Percentiles rank a stretch among this genome's conserved stretches.
Conservation (phyloP, 2,797 vertebrate species). For the Liasis olivaceus region DNA sequence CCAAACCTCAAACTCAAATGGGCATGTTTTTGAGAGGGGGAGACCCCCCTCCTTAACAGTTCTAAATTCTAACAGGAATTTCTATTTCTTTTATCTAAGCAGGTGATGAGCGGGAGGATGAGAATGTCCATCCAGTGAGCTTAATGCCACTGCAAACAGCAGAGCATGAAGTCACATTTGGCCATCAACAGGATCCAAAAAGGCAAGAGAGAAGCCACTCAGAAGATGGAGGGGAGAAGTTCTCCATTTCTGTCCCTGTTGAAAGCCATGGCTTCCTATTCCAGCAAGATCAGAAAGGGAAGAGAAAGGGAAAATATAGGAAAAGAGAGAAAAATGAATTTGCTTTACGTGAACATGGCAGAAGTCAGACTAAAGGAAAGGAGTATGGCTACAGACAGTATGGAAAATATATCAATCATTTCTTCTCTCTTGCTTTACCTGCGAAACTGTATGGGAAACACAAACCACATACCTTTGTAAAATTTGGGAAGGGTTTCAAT, state of each 20-base stretch:
- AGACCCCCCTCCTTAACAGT: not conserved
- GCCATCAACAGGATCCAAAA: not conserved
- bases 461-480: not conserved
- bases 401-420: not conserved
- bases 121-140: not conserved
- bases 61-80: not conserved
- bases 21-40: not conserved
- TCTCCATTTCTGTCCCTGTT: not conserved
- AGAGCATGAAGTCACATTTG: not conserved
- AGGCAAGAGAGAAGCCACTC: not conserved
- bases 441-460: not conserved
- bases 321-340: not conserved
- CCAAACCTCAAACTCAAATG: not conserved
- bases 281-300: not conserved
- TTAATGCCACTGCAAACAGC: not conserved
- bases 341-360: not conserved
- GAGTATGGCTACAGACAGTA: not conserved
- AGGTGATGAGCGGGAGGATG: not conserved
- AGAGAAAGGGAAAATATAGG: not conserved
- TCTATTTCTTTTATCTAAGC: not conserved
- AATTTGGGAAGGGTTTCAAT: not conserved
- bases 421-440: not conserved
- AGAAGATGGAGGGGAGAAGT: not conserved
- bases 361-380: not conserved
- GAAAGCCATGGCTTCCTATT: not conserved